Percentiles rank a stretch among this genome's conserved stretches.
Evolutionary conservation across 2,797 vertebrate genomes (phyloP).

Genomic region (Varecia variegata): DNA sequence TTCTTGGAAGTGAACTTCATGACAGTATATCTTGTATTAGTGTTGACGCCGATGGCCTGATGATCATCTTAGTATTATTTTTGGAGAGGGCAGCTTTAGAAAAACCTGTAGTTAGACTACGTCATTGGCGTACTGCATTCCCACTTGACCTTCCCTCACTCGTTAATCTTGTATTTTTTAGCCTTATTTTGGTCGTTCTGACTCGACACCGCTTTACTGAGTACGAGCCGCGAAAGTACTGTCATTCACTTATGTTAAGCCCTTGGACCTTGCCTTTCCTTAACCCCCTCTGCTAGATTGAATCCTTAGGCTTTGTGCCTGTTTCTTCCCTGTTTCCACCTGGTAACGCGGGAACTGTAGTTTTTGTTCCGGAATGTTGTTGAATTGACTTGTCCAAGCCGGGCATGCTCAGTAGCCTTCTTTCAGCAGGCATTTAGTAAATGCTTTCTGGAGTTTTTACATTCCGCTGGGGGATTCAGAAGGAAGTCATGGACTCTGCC

Average conservation of each 20-base stretch:
- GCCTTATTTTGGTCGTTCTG: not conserved
- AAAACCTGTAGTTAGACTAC: not conserved
- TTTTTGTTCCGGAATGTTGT: slow-evolving; percentile 49
- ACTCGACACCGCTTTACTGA: not conserved
- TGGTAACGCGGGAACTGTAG: slow-evolving; percentile 35
- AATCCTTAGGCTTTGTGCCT: not conserved
- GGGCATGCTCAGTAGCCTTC: slow-evolving; percentile 34
- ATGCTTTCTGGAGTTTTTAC: slow-evolving; percentile 17
- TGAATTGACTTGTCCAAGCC: slow-evolving; percentile 5
- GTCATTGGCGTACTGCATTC: slow-evolving; percentile 13
- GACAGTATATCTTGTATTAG: not conserved
- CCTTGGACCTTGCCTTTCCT: not conserved
- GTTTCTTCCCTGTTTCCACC: not conserved
- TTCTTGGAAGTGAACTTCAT: not conserved
- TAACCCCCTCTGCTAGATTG: not conserved
- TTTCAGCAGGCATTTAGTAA: not conserved
- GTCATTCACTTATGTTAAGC: not conserved
- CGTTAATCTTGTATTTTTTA: not conserved
- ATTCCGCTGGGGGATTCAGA: not conserved
- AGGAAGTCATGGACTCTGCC: not conserved
- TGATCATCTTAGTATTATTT: not conserved
- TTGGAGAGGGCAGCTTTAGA: not conserved
- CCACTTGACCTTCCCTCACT: not conserved
- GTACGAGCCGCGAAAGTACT: not conserved
- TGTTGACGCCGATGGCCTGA: not conserved